Evolutionary conservation across 2,113 vertebrate species (phyloP), one percentile per base, ranked within the genome.

Genomic region (Xenopus tropicalis): DNA sequence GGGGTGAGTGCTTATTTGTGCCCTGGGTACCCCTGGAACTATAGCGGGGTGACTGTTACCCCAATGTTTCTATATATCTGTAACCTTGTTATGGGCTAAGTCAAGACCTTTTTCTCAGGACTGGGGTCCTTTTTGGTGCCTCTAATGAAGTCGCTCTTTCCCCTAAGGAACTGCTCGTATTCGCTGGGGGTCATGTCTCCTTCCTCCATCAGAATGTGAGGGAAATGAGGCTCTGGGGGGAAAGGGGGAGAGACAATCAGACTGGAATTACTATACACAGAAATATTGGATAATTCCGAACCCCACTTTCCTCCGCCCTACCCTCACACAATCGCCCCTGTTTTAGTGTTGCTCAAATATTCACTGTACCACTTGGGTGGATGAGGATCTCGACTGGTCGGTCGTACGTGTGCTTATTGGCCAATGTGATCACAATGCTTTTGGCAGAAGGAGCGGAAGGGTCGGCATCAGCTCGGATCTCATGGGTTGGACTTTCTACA

Each of bases 391-490:
- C 90, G 79, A 99, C 95, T 0, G 96, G 93, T 22, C 93, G 90
- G 90, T 99, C 96, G 0, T 96, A 99, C 29, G 94, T 96, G 82
- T 98, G 97, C 71, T 92, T 97, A 72, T 95, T 91, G 58, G 96
- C 95, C 85, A 99, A 85, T 0, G 94, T 97, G 91, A 99, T 88
- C 63, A 93, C 57, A 1, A 99, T 87, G 71, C 93, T 98, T 80
- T 85, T 92, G 80, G 97, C 97, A 0, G 94, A 99, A 78, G 72
- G 81, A 11, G 96, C 96, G 0, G 86, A 90, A 0, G 97, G 95
- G 77, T 96, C 93, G 0, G 97, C 96, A 0, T 99, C 97, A 0
- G 96, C 97, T 20, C 95, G 91, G 80, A 98, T 96, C 81, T 95
- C 93, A 0, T 99, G 97, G 0, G 95, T 98, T 0, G 97, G 96